phyloP scores from a whole-genome alignment of 2,113 vertebrate species.

The Lucifuga dentata region DNA sequence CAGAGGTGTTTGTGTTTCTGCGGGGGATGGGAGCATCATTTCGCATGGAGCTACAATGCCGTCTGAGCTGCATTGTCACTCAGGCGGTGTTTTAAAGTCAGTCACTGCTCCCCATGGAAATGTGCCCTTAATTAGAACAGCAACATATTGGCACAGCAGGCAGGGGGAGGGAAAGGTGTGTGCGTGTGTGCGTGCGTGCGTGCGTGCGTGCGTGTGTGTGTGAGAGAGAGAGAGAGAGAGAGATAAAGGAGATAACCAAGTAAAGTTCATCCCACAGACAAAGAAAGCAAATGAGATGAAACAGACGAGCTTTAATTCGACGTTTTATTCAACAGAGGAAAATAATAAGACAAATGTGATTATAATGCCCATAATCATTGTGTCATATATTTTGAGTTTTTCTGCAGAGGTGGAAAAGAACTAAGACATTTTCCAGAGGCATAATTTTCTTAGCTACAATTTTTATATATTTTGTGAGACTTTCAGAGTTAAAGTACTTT shows the following conservation, averaged over 20 bases:
- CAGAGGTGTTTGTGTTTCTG: constrained; percentile 34
- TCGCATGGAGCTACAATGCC: constrained; percentile 23
- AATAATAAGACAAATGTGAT: not conserved
- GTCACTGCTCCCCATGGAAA: constrained; percentile 28
- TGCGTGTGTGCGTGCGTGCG: not conserved
- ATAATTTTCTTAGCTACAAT: too few relatives aligned
- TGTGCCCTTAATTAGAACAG: constrained; percentile 59
- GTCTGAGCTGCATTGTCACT: constrained; percentile 31
- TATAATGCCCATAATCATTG: too few relatives aligned
- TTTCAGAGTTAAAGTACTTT: too few relatives aligned
- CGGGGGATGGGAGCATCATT: not conserved
- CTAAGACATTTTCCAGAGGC: too few relatives aligned
- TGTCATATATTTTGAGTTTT: too few relatives aligned
- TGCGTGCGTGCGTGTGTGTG: constrained; percentile 1
- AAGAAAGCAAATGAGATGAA: constrained; percentile 7
- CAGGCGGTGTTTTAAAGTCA: constrained; percentile 40
- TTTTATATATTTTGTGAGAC: too few relatives aligned
- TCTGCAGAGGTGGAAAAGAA: too few relatives aligned
- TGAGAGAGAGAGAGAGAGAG: too few relatives aligned
- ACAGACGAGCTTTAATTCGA: not conserved
- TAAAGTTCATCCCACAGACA: not conserved
- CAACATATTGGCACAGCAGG: constrained; percentile 43
- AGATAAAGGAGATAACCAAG: too few relatives aligned
- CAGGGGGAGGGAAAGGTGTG: constrained; percentile 1
- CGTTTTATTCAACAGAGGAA: not conserved